Base-by-base conservation (phyloP, 2,113 vertebrate genomes). In the Labeo rohita region DNA sequence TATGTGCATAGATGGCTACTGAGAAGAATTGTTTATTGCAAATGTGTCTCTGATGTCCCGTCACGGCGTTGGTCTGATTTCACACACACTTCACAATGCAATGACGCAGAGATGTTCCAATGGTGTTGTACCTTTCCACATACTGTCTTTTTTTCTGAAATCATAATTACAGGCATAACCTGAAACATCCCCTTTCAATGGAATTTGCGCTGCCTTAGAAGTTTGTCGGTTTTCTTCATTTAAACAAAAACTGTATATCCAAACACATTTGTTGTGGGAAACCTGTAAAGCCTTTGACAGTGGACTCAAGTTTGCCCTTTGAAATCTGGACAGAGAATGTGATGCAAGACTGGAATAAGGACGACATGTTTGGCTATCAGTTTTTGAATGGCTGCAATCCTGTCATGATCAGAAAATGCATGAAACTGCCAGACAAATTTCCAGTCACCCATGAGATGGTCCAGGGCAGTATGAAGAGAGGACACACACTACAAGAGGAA, bases 331-430 rank as follows among this genome's bases (percentile, higher is more conserved):
- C 84, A 99, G 98, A 99, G 91, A 96, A 97, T 1, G 97, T 99
- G 90, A 99, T 98, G 97, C 87, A 97, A 28, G 97, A 99, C 89
- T 99, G 98, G 98, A 96, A 95, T 65, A 96, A 99, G 91, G 97
- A 99, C 86, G 96, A 97, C 89, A 97, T 99, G 96, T 99, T 99
- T 73, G 98, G 98, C 18, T 99, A 99, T 91, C 98, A 99, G 92
- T 99, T 97, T 89, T 93, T 99, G 83, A 99, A 99, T 4, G 98
- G 98, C 12, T 99, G 98, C 92, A 99, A 99, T 93, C 98, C 98
- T 0, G 97, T 99, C n/a, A 8, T 98, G 82, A 97, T 99, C 85
- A 68, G 6, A 86, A 97, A 96, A 70, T 98, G 98, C 89, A 94
- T 80, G 11, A 91, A 97, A 88, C 91, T 99, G 74, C 98, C 97